A percentile compares a stretch with the other conserved stretches of the same genome.
Evolutionary conservation across 2,797 vertebrate genomes (phyloP).

Genomic region (Pipistrellus kuhlii): DNA sequence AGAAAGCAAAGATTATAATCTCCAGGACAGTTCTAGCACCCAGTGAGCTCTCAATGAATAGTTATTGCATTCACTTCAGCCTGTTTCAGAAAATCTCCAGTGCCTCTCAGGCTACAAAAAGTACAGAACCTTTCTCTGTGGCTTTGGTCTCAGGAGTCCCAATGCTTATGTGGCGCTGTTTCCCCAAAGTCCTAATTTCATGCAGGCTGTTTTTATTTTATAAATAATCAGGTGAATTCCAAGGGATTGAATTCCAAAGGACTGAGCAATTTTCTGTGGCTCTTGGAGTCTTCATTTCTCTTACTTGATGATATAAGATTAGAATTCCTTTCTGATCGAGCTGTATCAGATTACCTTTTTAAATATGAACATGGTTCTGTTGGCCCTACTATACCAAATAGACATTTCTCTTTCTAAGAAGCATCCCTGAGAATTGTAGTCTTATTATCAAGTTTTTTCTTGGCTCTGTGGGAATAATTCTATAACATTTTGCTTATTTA

Average conservation of each 20-base stretch:
- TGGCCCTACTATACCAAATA: background rate
- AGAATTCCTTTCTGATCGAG: slow-evolving; percentile 16
- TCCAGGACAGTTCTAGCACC: background rate
- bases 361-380: background rate
- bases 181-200: slow-evolving; percentile 41
- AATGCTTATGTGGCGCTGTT: background rate
- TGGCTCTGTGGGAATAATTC: background rate
- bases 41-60: background rate
- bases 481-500: slow-evolving; percentile 15
- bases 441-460: background rate
- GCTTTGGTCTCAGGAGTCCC: background rate
- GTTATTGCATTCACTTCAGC: slow-evolving; percentile 9
- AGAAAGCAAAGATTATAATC: slow-evolving; percentile 38
- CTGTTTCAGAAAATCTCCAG: slow-evolving; percentile 33
- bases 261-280: background rate
- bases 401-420: slow-evolving; percentile 45
- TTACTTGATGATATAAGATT: slow-evolving; percentile 3
- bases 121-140: background rate
- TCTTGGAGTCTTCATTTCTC: slow-evolving; percentile 28
- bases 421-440: slow-evolving; percentile 18
- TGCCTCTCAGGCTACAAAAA: background rate
- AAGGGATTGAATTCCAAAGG: background rate
- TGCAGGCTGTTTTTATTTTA: slow-evolving; percentile 14
- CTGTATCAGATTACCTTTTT: slow-evolving; percentile 46
- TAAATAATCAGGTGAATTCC: slow-evolving; percentile 29